Base-by-base conservation (phyloP, 2,888 invertebrate genomes). In the Petrolisthes cinctipes region DNA sequence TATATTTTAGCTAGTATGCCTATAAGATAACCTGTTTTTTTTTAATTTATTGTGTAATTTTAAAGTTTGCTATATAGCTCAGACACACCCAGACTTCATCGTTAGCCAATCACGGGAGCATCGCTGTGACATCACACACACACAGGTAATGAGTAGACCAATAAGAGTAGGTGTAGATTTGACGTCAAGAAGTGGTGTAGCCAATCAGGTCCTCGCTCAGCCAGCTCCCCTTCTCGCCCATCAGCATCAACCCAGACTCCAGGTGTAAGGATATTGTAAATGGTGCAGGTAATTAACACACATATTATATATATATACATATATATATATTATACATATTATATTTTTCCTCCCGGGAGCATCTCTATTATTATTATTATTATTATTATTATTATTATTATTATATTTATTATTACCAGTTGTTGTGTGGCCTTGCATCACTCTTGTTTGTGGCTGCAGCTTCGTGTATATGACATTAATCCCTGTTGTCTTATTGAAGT, bases 381-480 rank as follows among this genome's bases (percentile, higher is more conserved):
- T 81, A 57, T 81, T 61, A 57, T 81, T 81, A 7, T 57, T 81
- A 57, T 81, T 56, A 9, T 68, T 82, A 23, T 51, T 71, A 20
- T 17, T 57, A 20, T 5, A 57, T 7, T 81, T 81, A 11, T 20
- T 81, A 68, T 56, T 68, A 37, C 86, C 82, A 86, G 82, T 79
- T 86, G 71, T 87, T 87, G 87, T 87, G 83, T 87, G 83, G 80
- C 71, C 83, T 83, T 87, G 87, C 87, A 87, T 87, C 83, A 56
- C 79, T 82, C 78, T 87, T 87, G 87, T 87, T 80, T 87, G 87
- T 87, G 87, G 87, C 87, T 87, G 83, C 71, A 87, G 87, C 87
- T 87, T 87, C 83, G 78, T 87, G 87, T 87, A 87, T 87, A 68
- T 87, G 53, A 87, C 83, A 83, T 83, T 73, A 83, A n/a, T 79